Base-by-base conservation (phyloP, 2,797 vertebrate species). In the Melanotaenia maccullochi region DNA sequence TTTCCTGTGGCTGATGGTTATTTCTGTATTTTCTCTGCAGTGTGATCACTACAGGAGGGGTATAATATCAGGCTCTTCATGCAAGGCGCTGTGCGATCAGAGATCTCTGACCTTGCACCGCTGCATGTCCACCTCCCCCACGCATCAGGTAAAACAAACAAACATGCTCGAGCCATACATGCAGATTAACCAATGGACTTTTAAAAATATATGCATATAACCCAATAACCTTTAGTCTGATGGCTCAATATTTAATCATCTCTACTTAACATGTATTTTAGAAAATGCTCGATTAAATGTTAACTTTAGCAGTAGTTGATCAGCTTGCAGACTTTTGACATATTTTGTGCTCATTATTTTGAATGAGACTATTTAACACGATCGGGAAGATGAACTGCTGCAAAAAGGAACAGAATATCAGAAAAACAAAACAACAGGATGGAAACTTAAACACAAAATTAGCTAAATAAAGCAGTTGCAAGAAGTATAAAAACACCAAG, bases 1-100 rank as follows among this genome's bases (percentile, higher is more conserved):
- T 52, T 79, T 82, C 55, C 73, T 65, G 35, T 57, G 1, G 22
- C 22, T 61, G 54, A 77, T 38, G 3, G 1, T 24, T 7, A 22
- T 72, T 68, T 77, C 42, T 60, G 76, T 38, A 72, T 73, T 68
- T 11, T 18, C 77, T 55, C 68, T 35, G 18, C 91, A 99, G 98
- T 99, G 98, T 5, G 96, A 99, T 87, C 97, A 99, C 91, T 99
- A 98, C 86, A 96, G 90, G 79, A 95, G 97, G 72, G 98, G 98
- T 2, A 96, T 99, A 22, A 98, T 99, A 87, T 96, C 98, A 0
- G 98, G 98, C 67, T 98, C 98, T 0, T 92, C 95, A 0, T 99
- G 98, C 85, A 96, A 95, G 76, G 96, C 97, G 18, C 82, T 99
- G 83, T 99, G 98, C 35, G 96, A 96, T 44, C 95, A 97, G 73